Evolutionary conservation across 2,113 vertebrate genomes (phyloP), one percentile per base, ranked within the genome.

Genomic region (Anguilla japonica): DNA sequence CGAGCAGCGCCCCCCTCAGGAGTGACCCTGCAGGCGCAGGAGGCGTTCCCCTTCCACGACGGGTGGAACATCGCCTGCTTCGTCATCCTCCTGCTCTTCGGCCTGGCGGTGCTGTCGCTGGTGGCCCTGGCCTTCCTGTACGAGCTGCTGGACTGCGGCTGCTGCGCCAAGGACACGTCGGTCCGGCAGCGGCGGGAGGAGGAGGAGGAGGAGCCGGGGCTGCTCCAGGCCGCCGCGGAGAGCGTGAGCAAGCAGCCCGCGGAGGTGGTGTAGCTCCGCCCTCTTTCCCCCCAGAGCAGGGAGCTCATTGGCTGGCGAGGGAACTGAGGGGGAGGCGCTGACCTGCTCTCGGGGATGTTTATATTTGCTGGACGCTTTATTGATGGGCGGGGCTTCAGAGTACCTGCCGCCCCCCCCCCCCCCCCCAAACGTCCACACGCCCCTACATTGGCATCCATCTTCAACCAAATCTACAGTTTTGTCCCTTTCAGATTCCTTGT

Each of bases 1-100:
- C 94, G 94, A 0, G 93, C 95, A 22, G 95, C 93, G 5, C 90
- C 95, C 43, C 94, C 96, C 85, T 96, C 97, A 50, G 94, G 93
- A 0, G 90, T 97, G 88, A 96, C 96, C 85, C 93, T 97, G 84
- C 97, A 98, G 94, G 96, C 97, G 81, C 98, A 98, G 90, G 96
- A 97, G 90, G 96, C 97, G 46, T 98, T 98, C 92, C 98, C 98
- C 14, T 99, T 99, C 92, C 98, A 99, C 0, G 97, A 99, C 5
- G 97, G 97, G 89, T 99, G 98, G 98, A 99, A 99, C 82, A 96
- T 97, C 20, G 98, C 98, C 89, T 99, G 98, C 92, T 99, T 99
- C 91, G 89, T 98, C 90, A 98, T 99, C 91, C 95, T 99, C 53
- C 94, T 99, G 85, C 94, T 99, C 91, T 99, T 99, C 92, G 97